Base-by-base conservation (phyloP, 2,113 vertebrate genomes). In the Phalacrocorax carbo region DNA sequence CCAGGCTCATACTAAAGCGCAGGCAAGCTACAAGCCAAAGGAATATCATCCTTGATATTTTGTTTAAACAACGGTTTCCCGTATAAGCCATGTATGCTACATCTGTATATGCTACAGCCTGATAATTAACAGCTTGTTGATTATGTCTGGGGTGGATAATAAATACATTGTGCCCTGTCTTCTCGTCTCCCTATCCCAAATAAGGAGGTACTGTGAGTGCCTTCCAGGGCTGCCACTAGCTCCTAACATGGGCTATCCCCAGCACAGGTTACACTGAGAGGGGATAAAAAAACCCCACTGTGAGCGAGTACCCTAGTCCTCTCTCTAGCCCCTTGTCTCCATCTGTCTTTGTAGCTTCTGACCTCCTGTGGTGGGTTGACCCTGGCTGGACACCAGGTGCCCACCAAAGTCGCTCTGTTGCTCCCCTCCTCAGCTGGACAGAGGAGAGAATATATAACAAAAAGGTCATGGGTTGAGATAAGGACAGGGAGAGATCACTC, bases 231-330 rank as follows among this genome's bases (percentile, higher is more conserved):
- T 51, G 55, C 40, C 52, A 25, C 5, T 40, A 70, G 36, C 38
- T 85, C 70, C 80, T 65, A 51, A 16, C 8, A 11, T 36, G 68
- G 34, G 54, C 40, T 46, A 4, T 58, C 30, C 34, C 65, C 40
- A 40, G 57, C 42, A n/a, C 29, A 60, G 44, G n/a, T 64, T 64
- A 40, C 17, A 16, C 3, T 8, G 3, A 36, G 70, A 82, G 25
- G 34, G 48, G 21, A 34, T 46, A 42, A 80, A 51, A 55, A 66
- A 0, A 38, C 10, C 17, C n/a, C n/a, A 54, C 21, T 5, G 3
- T 3, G 8, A 64, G 25, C 0, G 0, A 85, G 8, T 51, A 23
- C 40, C 51, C 55, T 25, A 18, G 26, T 71, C 46, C 25, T 13
- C 14, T 81, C 52, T 58, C 34, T 49, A 60, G 15, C 40, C 78